A percentile compares a stretch with the other conserved stretches of the same genome.
These are phyloP conservation scores for Phalacrocorax aristotelis DNA, from an alignment of 2,113 vertebrate species.

Conservation along the genomic window DNA sequence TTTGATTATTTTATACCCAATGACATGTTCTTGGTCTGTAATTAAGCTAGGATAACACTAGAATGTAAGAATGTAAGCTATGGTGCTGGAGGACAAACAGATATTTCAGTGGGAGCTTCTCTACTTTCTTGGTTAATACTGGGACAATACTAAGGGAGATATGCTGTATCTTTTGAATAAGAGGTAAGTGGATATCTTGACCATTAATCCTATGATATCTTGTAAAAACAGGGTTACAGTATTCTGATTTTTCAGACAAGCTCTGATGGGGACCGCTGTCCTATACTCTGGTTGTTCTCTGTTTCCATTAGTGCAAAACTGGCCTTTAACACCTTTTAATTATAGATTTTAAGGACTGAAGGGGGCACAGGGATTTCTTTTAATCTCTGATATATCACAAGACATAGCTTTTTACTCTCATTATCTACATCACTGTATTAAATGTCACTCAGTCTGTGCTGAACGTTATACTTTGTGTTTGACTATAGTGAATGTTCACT, in stretches of 20 bases:
- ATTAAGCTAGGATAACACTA: not conserved
- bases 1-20: not conserved
- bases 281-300: not conserved
- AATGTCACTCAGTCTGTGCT: not conserved
- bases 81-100: not conserved
- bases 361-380: not conserved
- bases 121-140: not conserved
- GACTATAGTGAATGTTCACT: not conserved
- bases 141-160: not conserved
- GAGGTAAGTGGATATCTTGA: not conserved
- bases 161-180: not conserved
- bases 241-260: not conserved
- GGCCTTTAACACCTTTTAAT: not conserved
- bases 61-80: not conserved
- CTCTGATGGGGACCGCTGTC: not conserved
- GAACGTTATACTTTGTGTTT: not conserved
- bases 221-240: not conserved
- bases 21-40: not conserved
- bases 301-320: not conserved
- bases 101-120: not conserved
- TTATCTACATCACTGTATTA: not conserved
- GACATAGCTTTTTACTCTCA: not conserved
- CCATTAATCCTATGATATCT: not conserved
- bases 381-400: not conserved
- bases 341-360: not conserved